Base-by-base conservation (phyloP, 53 echinoderm and acorn worm species). In the Actinopyga echinites region DNA sequence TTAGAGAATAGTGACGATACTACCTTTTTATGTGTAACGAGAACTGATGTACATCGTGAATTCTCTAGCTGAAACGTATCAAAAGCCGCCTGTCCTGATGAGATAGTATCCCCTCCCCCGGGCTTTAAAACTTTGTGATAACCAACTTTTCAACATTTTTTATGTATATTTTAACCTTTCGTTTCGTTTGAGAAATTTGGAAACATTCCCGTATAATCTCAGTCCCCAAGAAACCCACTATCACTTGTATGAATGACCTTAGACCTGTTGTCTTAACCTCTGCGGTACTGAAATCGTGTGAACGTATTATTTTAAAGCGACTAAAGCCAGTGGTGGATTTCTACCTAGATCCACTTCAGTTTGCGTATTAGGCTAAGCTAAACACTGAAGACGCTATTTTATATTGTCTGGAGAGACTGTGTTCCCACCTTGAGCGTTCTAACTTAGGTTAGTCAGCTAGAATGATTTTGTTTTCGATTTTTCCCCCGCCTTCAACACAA, bases 161-260 rank as follows among this genome's bases (percentile, higher is more conserved):
- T 60, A 38, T 57, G 38, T 21, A 22, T 64, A 29, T 67, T 42
- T 83, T 54, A 83, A 83, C 12, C 6, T 68, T 49, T 83, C n/a
- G 1, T 83, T 83, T 25, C 30, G n/a, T 32, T 44, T 32, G 31
- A 65, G 54, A 68, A 45, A 65, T 83, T 28, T 83, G 83, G 83
- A 83, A 83, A 67, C 68, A 60, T 30, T 83, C 30, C 20, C 53
- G 54, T 31, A 83, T 67, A 31, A 83, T 83, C 42, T 54, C 83
- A n/a, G 82, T 79, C 30, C 80, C 80, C 30, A 57, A 79, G 59
- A 79, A n/a, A n/a, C n/a, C n/a, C n/a, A n/a, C n/a, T n/a, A n/a
- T n/a, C n/a, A n/a, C n/a, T n/a, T n/a, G n/a, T n/a, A 82, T 38
- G 21, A 82, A 82, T 63, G 53, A 63, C 49, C 64, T 82, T 43